Evolutionary conservation across 1,140 invertebrate species (phyloP), one percentile per base, ranked within the genome.

Genomic region (Linepithema humile): DNA sequence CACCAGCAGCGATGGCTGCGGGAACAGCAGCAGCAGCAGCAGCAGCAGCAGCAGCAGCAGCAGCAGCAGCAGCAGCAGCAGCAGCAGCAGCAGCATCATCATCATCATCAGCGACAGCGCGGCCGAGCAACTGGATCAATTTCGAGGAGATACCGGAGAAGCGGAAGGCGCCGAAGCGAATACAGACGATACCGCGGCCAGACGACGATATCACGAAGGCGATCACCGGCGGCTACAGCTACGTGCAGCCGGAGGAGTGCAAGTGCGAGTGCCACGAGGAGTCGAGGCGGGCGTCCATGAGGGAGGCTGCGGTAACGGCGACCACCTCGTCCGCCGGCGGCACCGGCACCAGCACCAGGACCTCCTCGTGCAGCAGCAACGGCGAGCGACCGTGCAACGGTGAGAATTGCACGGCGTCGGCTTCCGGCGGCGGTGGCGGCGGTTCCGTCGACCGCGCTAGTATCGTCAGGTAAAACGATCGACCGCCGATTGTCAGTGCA

Each of bases 131-230:
- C 70, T 98, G 97, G 97, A 97, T 98, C 38, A 97, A 97, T 90
- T 98, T 98, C 91, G 97, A 97, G 92, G 97, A 98, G 88, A 96
- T 98, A 69, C 97, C 97, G 0, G 97, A 98, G 92, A 95, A 96
- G 85, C 94, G 96, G 23, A 97, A 97, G 92, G 95, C 96, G 62
- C 97, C 97, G 12, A 97, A 97, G 93, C 95, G 97, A 74, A 97
- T 98, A 84, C 97, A 97, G 88, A 97, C 97, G 9, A 95, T 98
- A 86, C 97, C 97, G 4, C 93, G 93, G 15, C 38, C 92, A 1
- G 93, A 94, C 15, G 93, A 94, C 29, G 93, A 94, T 23, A 32
- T 57, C 12, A 48, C 64, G 10, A 80, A 80, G n/a, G 72, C 84
- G 2, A 94, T 92, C 64, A 69, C 74, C 0, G 55, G 82, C 23